Percentiles rank a stretch among this genome's conserved stretches.
Conservation (phyloP, 1,140 invertebrate genomes). For the Plodia interpunctella region DNA sequence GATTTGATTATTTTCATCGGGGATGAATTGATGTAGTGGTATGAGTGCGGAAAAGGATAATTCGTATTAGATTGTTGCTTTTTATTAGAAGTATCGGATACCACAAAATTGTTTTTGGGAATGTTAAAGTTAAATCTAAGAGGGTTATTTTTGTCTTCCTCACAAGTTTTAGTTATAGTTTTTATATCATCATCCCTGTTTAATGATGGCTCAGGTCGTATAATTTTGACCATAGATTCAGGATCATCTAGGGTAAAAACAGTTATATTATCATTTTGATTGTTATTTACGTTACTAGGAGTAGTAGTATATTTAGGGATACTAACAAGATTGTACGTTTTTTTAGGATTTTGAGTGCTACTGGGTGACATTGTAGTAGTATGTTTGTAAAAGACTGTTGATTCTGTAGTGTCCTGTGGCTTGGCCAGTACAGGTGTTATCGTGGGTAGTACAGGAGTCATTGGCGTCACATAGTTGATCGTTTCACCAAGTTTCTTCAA, state of each 20-base stretch:
- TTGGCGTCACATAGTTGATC: conserved; percentile 50
- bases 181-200: conserved; percentile 10
- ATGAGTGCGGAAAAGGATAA: background rate
- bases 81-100: conserved; percentile 32
- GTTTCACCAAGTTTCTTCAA: conserved; percentile 25
- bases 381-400: conserved; percentile 41
- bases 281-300: background rate
- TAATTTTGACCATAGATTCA: conserved; percentile 40
- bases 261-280: conserved; percentile 38
- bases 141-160: conserved; percentile 8
- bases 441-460: conserved; percentile 36
- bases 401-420: conserved; percentile 37
- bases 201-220: conserved; percentile 37
- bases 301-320: background rate
- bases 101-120: conserved; percentile 27
- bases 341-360: conserved; percentile 28
- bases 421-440: conserved; percentile 35
- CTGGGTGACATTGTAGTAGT: conserved; percentile 33
- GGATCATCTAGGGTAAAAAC: conserved; percentile 41
- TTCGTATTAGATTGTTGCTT: background rate
- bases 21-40: background rate
- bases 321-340: background rate
- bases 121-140: conserved; percentile 3
- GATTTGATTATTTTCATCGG: conserved; percentile 3
- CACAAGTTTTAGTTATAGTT: background rate